A percentile compares a stretch with the other conserved stretches of the same genome.
Conservation (phyloP, 2,888 invertebrate genomes). For the Papilio demoleus region DNA sequence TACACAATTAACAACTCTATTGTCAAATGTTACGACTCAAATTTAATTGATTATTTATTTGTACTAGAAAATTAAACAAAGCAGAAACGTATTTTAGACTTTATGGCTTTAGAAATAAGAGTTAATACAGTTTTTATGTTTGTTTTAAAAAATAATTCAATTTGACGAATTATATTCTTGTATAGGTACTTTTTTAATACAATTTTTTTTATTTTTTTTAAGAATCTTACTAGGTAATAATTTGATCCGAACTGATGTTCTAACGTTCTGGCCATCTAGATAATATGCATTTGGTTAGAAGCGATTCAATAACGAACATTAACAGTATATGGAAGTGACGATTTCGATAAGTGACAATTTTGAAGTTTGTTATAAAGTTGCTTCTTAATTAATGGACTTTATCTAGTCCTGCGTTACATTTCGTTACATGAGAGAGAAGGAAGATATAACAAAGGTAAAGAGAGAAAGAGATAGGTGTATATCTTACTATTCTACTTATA, state of each 20-base stretch:
- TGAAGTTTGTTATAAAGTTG: too few relatives aligned
- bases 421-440: constrained; percentile 11
- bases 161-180: background rate
- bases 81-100: background rate
- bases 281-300: too few relatives aligned
- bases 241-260: too few relatives aligned
- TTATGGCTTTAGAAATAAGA: background rate
- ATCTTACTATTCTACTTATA: too few relatives aligned
- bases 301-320: too few relatives aligned
- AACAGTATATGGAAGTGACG: too few relatives aligned
- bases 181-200: background rate
- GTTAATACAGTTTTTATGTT: background rate
- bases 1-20: constrained; percentile 26
- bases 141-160: background rate
- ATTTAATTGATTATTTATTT: constrained; percentile 18
- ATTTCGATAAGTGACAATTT: too few relatives aligned
- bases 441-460: background rate
- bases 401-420: background rate
- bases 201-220: background rate
- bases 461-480: background rate
- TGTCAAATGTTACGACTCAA: constrained; percentile 4
- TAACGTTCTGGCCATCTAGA: too few relatives aligned
- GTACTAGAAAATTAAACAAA: constrained; percentile 8
- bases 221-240: background rate
- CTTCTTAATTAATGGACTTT: too few relatives aligned